Percentiles rank a stretch among this genome's conserved stretches.
Evolutionary conservation across 2,888 invertebrate genomes (phyloP).

Genomic region (Mesorhabditis sp.): DNA sequence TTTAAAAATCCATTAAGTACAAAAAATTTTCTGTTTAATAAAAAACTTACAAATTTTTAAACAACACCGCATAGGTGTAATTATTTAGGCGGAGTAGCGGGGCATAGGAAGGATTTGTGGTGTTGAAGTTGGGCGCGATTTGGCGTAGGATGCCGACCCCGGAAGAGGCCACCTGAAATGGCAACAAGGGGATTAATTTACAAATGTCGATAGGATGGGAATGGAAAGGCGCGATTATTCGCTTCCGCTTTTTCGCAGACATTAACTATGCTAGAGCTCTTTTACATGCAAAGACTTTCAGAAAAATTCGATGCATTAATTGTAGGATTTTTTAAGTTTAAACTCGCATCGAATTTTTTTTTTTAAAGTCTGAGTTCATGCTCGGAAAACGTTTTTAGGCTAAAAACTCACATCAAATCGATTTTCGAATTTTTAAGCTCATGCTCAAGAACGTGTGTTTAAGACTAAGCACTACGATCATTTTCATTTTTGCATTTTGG

Average conservation of each 20-base stretch:
- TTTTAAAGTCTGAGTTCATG: too few relatives aligned
- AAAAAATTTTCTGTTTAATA: too few relatives aligned
- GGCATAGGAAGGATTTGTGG: constrained; percentile 43
- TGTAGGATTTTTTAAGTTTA: not conserved
- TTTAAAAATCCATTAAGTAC: too few relatives aligned
- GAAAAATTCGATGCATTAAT: not conserved
- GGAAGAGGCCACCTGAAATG: constrained; percentile 19
- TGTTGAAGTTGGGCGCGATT: constrained; percentile 36
- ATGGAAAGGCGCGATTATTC: not conserved
- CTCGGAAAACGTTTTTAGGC: too few relatives aligned
- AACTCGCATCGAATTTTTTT: not conserved
- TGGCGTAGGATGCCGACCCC: constrained; percentile 23
- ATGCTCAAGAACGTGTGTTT: too few relatives aligned
- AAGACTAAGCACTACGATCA: too few relatives aligned
- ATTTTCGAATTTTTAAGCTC: too few relatives aligned
- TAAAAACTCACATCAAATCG: too few relatives aligned
- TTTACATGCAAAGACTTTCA: not conserved
- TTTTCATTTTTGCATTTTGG: too few relatives aligned
- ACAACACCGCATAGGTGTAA: constrained; percentile 33
- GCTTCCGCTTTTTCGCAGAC: not conserved
- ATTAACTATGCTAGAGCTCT: not conserved
- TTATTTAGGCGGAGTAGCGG: constrained; percentile 23
- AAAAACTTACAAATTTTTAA: constrained; percentile 17
- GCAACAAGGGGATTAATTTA: too few relatives aligned
- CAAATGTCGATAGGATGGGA: too few relatives aligned